Evolutionary conservation across 1,140 invertebrate genomes (phyloP), one percentile per base, ranked within the genome.

Genomic region (Magallana ariakensis): DNA sequence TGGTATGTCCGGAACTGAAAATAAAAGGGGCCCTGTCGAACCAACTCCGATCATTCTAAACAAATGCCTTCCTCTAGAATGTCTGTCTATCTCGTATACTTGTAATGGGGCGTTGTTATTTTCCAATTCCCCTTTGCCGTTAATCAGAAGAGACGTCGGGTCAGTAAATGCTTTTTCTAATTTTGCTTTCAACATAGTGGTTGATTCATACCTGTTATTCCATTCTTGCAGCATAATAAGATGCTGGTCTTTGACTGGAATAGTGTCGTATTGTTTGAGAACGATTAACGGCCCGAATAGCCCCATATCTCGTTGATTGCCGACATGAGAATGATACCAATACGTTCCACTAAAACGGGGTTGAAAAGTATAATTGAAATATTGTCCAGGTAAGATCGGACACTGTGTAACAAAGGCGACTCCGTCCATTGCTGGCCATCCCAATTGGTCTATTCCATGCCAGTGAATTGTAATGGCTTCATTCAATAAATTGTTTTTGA

Each of bases 381-480:
- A 97, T 91, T 97, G 97, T 91, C 97, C 96, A 92, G 97, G 96
- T 87, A 96, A 95, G 91, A 98, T 98, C 8, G 98, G 97, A 94
- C 98, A 98, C 94, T 98, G 98, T 0, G 97, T 98, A 10, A 98
- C 96, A 88, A 97, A 97, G 8, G 97, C 97, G 53, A 98, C 97
- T 58, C 98, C 98, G 93, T 99, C 98, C 94, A 97, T 98, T 60
- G 58, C 58, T 13, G 58, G 58, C 58, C 58, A 60, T 33, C 33
- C 33, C 33, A 33, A 33, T 4, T 33, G 33, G 5, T 33, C 33
- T 33, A 33, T 33, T 33, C 33, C 33, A 33, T 33, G 33, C 33
- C 33, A 33, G 33, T 33, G 33, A 33, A 33, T 33, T 33, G 33
- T 33, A 33, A 33, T 33, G 33, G 33, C 33, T 33, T 33, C 33